These are phyloP conservation scores for Chaenocephalus aceratus DNA, from an alignment of 2,113 vertebrate species.

Conservation along the genomic window DNA sequence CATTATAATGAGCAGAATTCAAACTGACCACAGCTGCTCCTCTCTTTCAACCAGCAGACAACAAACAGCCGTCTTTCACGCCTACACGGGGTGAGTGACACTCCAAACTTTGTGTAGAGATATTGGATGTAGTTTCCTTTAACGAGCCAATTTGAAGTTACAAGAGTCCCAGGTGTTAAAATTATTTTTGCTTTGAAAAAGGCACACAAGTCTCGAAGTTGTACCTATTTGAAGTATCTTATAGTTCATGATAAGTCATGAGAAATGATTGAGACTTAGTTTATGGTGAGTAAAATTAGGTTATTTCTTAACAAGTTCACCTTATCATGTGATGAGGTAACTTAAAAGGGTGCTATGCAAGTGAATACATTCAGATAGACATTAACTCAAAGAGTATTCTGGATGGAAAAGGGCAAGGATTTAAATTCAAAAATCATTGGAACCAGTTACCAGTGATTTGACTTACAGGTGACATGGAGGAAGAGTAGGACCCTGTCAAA, in stretches of 20 bases:
- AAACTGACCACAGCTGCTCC: conserved; percentile 19
- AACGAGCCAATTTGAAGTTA: conserved; percentile 39
- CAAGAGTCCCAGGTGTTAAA: conserved; percentile 4
- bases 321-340: neutral
- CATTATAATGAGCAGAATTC: conserved; percentile 53
- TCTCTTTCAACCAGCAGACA: conserved; percentile 26
- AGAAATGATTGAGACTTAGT: neutral
- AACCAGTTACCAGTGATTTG: neutral
- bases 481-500: conserved; percentile 90
- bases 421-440: neutral
- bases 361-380: neutral
- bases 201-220: conserved; percentile 16
- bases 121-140: conserved; percentile 13
- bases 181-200: conserved; percentile 1
- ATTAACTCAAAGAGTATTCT: neutral
- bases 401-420: neutral
- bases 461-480: conserved; percentile 92
- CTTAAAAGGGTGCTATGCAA: neutral
- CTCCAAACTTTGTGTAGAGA: conserved; percentile 19
- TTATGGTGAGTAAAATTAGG: neutral
- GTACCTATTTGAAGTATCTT: conserved; percentile 16
- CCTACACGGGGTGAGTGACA: conserved; percentile 14
- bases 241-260: neutral
- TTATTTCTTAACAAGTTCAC: neutral
- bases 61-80: conserved; percentile 15